Evolutionary conservation across 2,797 vertebrate genomes (phyloP).

Genomic region (Sebastes minor): DNA sequence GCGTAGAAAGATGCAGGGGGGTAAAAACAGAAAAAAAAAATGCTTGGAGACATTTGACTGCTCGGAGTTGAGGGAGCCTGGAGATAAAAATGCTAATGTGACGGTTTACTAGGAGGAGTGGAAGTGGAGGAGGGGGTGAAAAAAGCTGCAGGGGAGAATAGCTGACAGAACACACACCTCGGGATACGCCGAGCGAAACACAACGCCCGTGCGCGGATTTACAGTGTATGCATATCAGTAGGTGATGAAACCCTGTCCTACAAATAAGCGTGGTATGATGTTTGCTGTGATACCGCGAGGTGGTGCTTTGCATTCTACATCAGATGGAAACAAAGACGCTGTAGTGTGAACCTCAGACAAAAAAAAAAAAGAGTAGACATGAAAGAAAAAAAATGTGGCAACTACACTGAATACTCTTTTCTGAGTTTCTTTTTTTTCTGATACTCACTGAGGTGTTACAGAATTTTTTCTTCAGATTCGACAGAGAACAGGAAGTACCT

Average conservation of each 20-base stretch:
- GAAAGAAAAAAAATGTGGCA: constrained; percentile 9
- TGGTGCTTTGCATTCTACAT: constrained; percentile 40
- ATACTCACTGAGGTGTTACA: background rate
- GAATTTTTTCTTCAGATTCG: background rate
- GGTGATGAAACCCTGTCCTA: constrained; percentile 44
- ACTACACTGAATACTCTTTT: constrained; percentile 6
- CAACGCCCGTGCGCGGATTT: constrained; percentile 10
- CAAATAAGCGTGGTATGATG: constrained; percentile 14
- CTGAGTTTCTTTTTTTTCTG: background rate
- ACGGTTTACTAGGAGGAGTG: constrained; percentile 60
- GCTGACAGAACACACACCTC: constrained; percentile 86
- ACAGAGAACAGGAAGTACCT: constrained; percentile 8
- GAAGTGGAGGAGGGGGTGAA: constrained; percentile 12
- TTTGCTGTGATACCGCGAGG: constrained; percentile 35
- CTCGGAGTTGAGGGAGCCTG: constrained; percentile 55
- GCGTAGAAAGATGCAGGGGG: constrained; percentile 22
- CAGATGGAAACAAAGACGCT: constrained; percentile 39
- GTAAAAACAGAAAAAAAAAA: background rate
- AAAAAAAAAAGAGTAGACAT: background rate
- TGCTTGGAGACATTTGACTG: constrained; percentile 69
- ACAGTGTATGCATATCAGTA: constrained; percentile 51
- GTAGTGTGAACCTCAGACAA: constrained; percentile 5
- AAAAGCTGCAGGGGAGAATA: constrained; percentile 55
- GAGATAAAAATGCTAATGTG: constrained; percentile 70
- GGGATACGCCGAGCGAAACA: constrained; percentile 62